These are phyloP conservation scores for Teleopsis dalmanni DNA, from an alignment of 1,140 invertebrate species.

Conservation along the genomic window DNA sequence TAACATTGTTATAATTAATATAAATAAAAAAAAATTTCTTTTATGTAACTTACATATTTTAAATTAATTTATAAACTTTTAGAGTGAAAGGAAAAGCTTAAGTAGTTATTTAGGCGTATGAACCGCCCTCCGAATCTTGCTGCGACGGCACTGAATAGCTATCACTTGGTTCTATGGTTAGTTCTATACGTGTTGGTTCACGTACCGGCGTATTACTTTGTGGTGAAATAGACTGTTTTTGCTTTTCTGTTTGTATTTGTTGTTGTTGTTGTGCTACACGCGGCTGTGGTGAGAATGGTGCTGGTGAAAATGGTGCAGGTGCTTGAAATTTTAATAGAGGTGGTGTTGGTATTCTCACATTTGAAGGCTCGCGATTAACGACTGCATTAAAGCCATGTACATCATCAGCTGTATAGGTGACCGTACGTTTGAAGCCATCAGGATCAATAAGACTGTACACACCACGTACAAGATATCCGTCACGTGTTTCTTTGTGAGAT, in stretches of 20 bases:
- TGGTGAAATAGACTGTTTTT: no score
- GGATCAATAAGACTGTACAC: slow-evolving; percentile 43
- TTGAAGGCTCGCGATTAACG: slow-evolving; percentile 39
- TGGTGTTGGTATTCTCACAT: not conserved
- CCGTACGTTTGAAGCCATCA: slow-evolving; percentile 44
- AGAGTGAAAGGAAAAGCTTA: no score
- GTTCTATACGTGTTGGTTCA: not conserved
- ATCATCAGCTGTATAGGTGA: slow-evolving; percentile 42
- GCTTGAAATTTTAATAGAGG: not conserved
- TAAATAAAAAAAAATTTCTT: no score
- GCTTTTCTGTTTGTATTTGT: not conserved
- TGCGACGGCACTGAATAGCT: not conserved
- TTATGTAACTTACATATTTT: no score
- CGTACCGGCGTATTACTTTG: not conserved
- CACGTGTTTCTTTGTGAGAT: slow-evolving; percentile 40
- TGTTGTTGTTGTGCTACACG: not conserved
- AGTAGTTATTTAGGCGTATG: no score
- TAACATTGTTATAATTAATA: no score
- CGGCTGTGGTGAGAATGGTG: not conserved
- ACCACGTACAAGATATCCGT: slow-evolving; percentile 45
- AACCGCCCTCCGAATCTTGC: no score
- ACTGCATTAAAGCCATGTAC: slow-evolving; percentile 47
- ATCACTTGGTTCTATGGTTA: not conserved
- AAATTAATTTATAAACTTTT: no score
- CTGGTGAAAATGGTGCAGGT: not conserved